Evolutionary conservation across 2,113 vertebrate genomes (phyloP).

Genomic region (Corythoichthys intestinalis): DNA sequence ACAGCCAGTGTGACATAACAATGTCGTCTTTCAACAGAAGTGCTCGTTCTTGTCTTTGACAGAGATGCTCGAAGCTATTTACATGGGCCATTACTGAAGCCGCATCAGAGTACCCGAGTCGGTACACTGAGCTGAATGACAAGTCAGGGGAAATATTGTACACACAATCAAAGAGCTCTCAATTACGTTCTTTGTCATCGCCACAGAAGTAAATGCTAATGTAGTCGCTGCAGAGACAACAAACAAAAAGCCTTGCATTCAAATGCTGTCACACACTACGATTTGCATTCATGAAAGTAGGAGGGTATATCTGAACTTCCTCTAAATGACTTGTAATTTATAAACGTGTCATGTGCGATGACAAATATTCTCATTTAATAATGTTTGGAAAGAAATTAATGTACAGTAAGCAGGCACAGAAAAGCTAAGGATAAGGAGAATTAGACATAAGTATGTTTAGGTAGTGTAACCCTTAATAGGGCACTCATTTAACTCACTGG

Average conservation of each 20-base stretch:
- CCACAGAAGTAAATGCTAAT: constrained; percentile 26
- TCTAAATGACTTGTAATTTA: neutral
- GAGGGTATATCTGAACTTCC: neutral
- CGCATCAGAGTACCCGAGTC: constrained; percentile 27
- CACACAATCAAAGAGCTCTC: constrained; percentile 33
- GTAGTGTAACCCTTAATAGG: neutral
- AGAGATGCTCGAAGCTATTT: constrained; percentile 18
- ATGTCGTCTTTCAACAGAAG: neutral
- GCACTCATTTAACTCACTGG: too few species aligned
- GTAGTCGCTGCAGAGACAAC: constrained; percentile 15
- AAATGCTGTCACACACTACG: constrained; percentile 1
- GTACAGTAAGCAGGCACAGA: neutral
- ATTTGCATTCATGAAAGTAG: neutral
- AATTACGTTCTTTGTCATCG: constrained; percentile 27
- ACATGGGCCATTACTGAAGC: constrained; percentile 32
- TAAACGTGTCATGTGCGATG: neutral
- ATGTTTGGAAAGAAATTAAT: neutral
- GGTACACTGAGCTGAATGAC: constrained; percentile 44
- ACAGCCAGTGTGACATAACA: neutral
- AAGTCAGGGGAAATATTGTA: constrained; percentile 42
- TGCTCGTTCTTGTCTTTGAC: neutral
- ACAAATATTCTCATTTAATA: neutral
- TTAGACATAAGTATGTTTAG: constrained; percentile 19
- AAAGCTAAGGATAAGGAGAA: neutral
- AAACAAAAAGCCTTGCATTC: constrained; percentile 20